These are phyloP conservation scores for Salticus scenicus DNA, from an alignment of 2,888 invertebrate species.

Conservation along the genomic window DNA sequence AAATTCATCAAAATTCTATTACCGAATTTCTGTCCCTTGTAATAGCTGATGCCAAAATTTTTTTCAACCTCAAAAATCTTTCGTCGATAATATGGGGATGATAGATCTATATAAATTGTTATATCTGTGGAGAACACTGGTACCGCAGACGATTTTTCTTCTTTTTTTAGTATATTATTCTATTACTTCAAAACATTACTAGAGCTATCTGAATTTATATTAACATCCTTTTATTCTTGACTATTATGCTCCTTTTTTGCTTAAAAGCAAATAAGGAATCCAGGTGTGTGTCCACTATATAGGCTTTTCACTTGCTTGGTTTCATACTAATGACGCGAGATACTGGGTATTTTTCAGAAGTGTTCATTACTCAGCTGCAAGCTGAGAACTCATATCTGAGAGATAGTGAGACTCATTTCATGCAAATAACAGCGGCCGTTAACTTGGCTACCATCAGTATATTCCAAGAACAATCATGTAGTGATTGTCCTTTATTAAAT, in stretches of 20 bases:
- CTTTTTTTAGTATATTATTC: no score
- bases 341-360: constrained; percentile 16
- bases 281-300: constrained; percentile 2
- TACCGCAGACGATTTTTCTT: no score
- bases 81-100: no score
- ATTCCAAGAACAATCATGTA: background rate
- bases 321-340: constrained; percentile 56
- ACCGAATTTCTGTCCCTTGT: no score
- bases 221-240: background rate
- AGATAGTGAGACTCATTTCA: constrained; percentile 33
- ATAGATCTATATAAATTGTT: no score
- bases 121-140: no score
- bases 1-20: no score
- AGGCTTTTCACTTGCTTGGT: background rate
- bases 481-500: background rate
- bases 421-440: background rate
- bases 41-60: no score
- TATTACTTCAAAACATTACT: no score
- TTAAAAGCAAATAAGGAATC: background rate
- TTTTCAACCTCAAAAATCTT: no score
- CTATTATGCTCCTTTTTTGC: background rate
- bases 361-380: constrained; percentile 49
- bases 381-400: constrained; percentile 44
- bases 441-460: background rate
- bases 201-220: no score